Conservation (phyloP, 2,113 vertebrate genomes). For the Psittacara wagleri region DNA sequence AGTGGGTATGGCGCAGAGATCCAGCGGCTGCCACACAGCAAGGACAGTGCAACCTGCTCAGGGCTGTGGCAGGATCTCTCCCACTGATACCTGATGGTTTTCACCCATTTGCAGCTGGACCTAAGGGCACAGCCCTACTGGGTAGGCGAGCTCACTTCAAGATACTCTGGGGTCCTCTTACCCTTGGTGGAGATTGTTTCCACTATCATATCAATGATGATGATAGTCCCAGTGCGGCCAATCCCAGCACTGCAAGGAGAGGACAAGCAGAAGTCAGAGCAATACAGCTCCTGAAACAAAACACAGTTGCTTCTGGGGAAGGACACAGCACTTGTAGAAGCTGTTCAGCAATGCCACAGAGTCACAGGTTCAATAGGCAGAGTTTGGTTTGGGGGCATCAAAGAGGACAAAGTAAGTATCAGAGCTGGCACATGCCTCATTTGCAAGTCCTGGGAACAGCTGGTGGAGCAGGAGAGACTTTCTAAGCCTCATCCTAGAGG, state of each 20-base stretch:
- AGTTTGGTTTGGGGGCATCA: neutral
- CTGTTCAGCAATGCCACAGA: neutral
- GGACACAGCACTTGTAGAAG: neutral
- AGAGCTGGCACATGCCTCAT: neutral
- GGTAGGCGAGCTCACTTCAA: neutral
- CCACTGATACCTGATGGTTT: neutral
- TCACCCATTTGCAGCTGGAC: neutral
- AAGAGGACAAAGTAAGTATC: neutral
- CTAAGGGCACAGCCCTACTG: neutral
- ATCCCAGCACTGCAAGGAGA: slow-evolving; percentile 89
- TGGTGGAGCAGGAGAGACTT: neutral
- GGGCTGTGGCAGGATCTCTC: neutral
- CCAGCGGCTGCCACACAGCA: neutral
- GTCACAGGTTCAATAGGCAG: neutral
- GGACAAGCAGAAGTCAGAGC: slow-evolving; percentile 41
- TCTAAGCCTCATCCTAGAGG: neutral
- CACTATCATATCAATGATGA: slow-evolving; percentile 95
- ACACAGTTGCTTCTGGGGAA: neutral
- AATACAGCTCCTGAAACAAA: neutral
- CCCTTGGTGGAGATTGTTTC: slow-evolving; percentile 87
- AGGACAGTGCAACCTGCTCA: neutral
- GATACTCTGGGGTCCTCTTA: slow-evolving; percentile 54
- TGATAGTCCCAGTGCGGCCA: slow-evolving; percentile 93
- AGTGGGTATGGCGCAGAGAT: neutral
- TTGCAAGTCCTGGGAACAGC: neutral